Evolutionary conservation across 2,888 invertebrate genomes (phyloP).

Genomic region (Hymenopus coronatus): DNA sequence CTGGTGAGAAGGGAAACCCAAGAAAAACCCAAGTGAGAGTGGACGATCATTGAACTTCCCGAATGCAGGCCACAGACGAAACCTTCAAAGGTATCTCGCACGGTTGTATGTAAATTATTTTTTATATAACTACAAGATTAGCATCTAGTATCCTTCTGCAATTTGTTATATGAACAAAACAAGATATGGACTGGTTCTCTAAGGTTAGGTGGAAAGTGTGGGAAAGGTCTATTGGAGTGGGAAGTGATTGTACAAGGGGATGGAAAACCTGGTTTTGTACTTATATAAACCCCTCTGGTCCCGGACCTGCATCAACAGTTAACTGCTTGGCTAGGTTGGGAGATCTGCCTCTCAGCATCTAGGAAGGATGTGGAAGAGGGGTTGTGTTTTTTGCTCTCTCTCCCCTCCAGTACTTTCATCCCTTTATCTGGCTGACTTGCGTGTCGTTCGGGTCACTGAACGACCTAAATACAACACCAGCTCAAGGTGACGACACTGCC

Average conservation of each 20-base stretch:
- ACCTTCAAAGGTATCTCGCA: too few relatives aligned
- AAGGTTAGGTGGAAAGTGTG: too few relatives aligned
- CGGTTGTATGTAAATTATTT: too few relatives aligned
- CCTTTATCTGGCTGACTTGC: not conserved
- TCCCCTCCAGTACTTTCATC: not conserved
- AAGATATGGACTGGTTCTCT: too few relatives aligned
- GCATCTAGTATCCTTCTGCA: too few relatives aligned
- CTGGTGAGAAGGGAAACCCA: too few relatives aligned
- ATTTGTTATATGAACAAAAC: too few relatives aligned
- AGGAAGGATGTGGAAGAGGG: not conserved
- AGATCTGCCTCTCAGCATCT: not conserved
- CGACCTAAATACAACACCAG: not conserved
- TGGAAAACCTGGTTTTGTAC: not conserved
- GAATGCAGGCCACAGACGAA: too few relatives aligned
- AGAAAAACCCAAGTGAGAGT: too few relatives aligned
- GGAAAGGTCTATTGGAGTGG: not conserved
- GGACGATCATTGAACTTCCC: too few relatives aligned
- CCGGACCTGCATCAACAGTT: constrained; percentile 4
- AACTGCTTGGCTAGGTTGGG: not conserved
- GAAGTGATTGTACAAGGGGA: not conserved
- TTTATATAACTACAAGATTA: too few relatives aligned
- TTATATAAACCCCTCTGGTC: constrained; percentile 3
- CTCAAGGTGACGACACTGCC: not conserved
- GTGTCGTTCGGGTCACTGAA: not conserved
- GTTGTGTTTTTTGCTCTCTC: not conserved